phyloP scores from a whole-genome alignment of 2,113 vertebrate species.

The Dissostichus mawsoni region DNA sequence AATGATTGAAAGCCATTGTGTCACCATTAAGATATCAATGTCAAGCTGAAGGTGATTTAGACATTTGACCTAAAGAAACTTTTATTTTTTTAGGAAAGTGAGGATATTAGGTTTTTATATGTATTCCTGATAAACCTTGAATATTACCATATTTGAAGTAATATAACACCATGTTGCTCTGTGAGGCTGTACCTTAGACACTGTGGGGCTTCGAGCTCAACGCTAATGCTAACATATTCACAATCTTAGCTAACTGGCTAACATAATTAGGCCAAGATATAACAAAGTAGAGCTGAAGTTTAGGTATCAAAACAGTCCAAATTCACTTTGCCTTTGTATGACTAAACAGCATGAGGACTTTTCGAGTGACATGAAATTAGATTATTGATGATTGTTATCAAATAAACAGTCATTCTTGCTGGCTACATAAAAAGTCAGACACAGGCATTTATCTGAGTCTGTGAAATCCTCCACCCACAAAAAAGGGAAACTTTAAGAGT shows the following conservation, averaged over 20 bases:
- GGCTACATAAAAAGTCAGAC: slow-evolving; percentile 35
- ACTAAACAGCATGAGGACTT: neutral
- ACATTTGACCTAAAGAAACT: too few species aligned
- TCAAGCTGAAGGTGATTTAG: too few species aligned
- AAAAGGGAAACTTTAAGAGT: slow-evolving; percentile 66
- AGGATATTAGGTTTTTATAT: too few species aligned
- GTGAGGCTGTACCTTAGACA: neutral
- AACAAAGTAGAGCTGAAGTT: too few species aligned
- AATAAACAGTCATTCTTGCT: slow-evolving; percentile 24
- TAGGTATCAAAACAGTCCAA: neutral
- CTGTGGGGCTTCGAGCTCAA: neutral
- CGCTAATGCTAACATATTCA: neutral
- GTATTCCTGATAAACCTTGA: neutral
- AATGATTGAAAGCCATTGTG: too few species aligned
- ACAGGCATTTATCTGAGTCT: slow-evolving; percentile 56
- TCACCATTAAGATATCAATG: too few species aligned
- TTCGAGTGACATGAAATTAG: slow-evolving; percentile 18
- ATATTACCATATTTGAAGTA: neutral
- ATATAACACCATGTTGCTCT: neutral
- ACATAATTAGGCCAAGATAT: neutral
- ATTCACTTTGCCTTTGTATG: slow-evolving; percentile 1
- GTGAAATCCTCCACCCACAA: slow-evolving; percentile 58
- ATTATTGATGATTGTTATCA: slow-evolving; percentile 19
- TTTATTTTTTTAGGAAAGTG: too few species aligned
- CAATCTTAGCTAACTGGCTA: neutral